These are phyloP conservation scores for Poecile atricapillus DNA, from an alignment of 2,113 vertebrate species.

Conservation along the genomic window DNA sequence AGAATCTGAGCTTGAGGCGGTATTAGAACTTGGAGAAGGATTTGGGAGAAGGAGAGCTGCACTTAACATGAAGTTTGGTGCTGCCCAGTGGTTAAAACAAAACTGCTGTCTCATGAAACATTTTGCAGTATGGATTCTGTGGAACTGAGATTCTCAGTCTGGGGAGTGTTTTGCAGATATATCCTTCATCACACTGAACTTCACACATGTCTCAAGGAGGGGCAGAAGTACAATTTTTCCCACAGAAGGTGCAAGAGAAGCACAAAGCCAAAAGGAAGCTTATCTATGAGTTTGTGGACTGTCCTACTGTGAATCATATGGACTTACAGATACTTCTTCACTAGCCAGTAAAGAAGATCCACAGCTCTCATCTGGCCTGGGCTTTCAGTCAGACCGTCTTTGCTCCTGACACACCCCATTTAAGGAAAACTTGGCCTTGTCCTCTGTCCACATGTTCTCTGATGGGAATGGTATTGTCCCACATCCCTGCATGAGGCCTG, in stretches of 20 bases:
- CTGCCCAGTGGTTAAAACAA: not conserved
- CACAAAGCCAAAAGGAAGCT: not conserved
- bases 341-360: not conserved
- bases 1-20: not conserved
- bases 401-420: not conserved
- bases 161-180: not conserved
- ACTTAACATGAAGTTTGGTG: not conserved
- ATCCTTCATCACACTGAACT: not conserved
- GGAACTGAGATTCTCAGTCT: not conserved
- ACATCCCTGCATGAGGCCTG: not conserved
- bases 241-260: not conserved
- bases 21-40: not conserved
- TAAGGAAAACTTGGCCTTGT: not conserved
- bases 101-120: not conserved
- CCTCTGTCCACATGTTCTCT: not conserved
- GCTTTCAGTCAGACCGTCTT: not conserved
- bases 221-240: not conserved
- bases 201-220: fast-evolving
- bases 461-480: not conserved
- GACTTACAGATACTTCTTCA: not conserved
- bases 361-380: not conserved
- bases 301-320: not conserved
- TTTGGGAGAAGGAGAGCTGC: not conserved
- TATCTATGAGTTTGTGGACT: not conserved
- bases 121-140: not conserved